phyloP scores from a whole-genome alignment of 53 echinoderm and acorn worm species.

The Astropecten irregularis region DNA sequence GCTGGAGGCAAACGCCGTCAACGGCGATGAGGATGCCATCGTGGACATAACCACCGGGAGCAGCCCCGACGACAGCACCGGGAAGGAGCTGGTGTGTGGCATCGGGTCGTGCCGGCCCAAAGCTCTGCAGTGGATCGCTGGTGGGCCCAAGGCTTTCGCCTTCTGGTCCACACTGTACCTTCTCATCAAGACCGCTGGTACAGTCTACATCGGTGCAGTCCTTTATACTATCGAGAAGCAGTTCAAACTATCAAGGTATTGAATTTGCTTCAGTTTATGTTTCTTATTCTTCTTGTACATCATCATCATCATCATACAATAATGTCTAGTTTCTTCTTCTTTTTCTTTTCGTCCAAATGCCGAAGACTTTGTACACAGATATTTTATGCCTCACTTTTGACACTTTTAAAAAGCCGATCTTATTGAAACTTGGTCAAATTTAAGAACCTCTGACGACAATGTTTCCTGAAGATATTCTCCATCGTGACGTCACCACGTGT shows the following conservation, averaged over 20 bases:
- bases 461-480: too few relatives aligned
- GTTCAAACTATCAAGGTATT: conserved; percentile 56
- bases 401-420: too few relatives aligned
- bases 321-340: too few relatives aligned
- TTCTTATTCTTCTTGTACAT: too few relatives aligned
- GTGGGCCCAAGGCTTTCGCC: conserved; percentile 50
- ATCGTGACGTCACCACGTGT: too few relatives aligned
- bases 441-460: too few relatives aligned
- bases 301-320: too few relatives aligned
- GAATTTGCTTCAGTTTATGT: too few relatives aligned
- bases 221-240: conserved; percentile 73
- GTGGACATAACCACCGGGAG: neutral
- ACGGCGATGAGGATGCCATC: neutral
- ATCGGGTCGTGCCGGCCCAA: conserved; percentile 30
- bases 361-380: too few relatives aligned
- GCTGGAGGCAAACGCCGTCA: neutral
- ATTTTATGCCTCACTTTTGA: too few relatives aligned
- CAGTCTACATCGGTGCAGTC: conserved; percentile 44
- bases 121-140: conserved; percentile 1
- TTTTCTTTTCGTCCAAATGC: too few relatives aligned
- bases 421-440: too few relatives aligned
- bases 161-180: conserved; percentile 10
- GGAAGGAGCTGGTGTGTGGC: conserved; percentile 22
- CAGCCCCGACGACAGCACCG: neutral
- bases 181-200: neutral